Percentiles rank a stretch among this genome's conserved stretches.
Evolutionary conservation across 1,140 invertebrate genomes (phyloP).

Genomic region (Drosophila ambigua): DNA sequence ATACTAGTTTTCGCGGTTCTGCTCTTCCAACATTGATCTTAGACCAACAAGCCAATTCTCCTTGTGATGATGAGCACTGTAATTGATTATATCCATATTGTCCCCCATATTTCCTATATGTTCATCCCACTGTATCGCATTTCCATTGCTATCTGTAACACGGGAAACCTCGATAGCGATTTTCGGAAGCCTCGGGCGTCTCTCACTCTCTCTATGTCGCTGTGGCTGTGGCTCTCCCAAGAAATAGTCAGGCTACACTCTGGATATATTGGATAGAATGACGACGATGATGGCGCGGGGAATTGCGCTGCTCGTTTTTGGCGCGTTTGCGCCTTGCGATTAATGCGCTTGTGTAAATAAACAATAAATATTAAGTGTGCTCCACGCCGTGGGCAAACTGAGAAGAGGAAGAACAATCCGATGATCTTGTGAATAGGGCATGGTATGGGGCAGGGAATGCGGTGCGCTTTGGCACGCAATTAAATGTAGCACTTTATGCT

Average conservation of each 20-base stretch:
- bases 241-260: constrained; percentile 17
- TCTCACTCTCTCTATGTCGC: constrained; percentile 23
- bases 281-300: constrained; percentile 37
- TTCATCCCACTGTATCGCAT: constrained; percentile 33
- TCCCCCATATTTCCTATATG: not conserved
- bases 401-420: constrained; percentile 32
- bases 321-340: constrained; percentile 78
- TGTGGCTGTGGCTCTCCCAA: constrained; percentile 3
- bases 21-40: too few species aligned
- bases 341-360: constrained; percentile 82
- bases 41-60: too few species aligned
- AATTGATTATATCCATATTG: not conserved
- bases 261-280: constrained; percentile 13
- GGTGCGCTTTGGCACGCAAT: constrained; percentile 56
- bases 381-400: constrained; percentile 59
- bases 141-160: constrained; percentile 26
- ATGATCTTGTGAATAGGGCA: too few species aligned
- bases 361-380: constrained; percentile 81
- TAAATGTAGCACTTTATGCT: constrained; percentile 70
- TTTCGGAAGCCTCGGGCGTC: constrained; percentile 31
- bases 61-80: too few species aligned
- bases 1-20: too few species aligned
- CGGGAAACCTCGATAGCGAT: constrained; percentile 10
- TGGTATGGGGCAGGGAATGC: not conserved
- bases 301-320: constrained; percentile 75